phyloP scores from a whole-genome alignment of 1,140 invertebrate genomes.

The Nasonia longicornis region DNA sequence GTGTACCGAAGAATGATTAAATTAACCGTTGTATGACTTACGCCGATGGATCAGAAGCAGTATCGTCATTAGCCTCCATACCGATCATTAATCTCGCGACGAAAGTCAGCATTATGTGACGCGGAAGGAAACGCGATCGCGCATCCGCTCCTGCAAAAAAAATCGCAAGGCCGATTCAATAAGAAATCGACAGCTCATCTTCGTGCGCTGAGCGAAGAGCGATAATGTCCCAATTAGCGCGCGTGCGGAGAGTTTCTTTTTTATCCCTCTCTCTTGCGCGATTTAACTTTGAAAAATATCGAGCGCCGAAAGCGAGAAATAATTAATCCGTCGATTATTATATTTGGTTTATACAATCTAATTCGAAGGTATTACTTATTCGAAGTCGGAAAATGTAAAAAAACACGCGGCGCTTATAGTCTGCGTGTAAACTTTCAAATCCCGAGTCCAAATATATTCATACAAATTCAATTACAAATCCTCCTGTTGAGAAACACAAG shows the following conservation, averaged over 20 bases:
- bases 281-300: constrained; percentile 23
- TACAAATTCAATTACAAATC: too few species aligned
- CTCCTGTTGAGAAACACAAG: too few species aligned
- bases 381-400: too few species aligned
- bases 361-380: too few species aligned
- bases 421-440: too few species aligned
- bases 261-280: neutral
- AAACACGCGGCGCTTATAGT: too few species aligned
- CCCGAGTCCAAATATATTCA: too few species aligned
- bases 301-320: neutral
- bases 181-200: constrained; percentile 30
- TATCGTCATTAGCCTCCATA: neutral
- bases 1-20: neutral
- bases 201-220: neutral
- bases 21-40: neutral
- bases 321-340: too few species aligned
- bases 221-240: constrained; percentile 27
- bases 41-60: neutral
- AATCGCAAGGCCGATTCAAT: constrained; percentile 2
- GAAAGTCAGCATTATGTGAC: constrained; percentile 19
- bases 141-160: constrained; percentile 1
- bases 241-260: constrained; percentile 2
- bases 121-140: constrained; percentile 27
- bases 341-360: too few species aligned
- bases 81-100: neutral